Evolutionary conservation across 2,888 invertebrate species (phyloP), one percentile per base, ranked within the genome.

Genomic region (Pyrocoelia pectoralis): DNA sequence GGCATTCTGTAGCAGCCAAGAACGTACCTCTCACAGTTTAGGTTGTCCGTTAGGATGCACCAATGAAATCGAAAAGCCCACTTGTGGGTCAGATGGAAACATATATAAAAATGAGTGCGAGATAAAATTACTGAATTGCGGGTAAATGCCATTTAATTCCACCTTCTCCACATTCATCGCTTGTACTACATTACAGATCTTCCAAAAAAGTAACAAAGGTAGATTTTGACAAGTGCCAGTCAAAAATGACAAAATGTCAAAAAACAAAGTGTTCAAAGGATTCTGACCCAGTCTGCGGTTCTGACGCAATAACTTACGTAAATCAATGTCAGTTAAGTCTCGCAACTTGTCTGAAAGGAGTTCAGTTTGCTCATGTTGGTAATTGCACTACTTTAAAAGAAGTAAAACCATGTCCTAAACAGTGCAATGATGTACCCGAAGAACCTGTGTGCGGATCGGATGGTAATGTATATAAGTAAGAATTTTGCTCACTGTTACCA

Each of bases 41-140:
- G 84, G 84, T 12, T 94, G 94, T 73, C 90, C 94, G 0, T 86
- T 89, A 0, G 89, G 89, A 72, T 95, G 94, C 75, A 83, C 83
- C 9, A 87, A 85, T n/a, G 89, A 90, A 75, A 86, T 87, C 66
- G 89, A 91, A 74, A 86, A 87, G 63, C 84, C 89, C 8, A 90
- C 93, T 1, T 97, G 97, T 74, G 96, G 95, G 2, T 93, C 92
- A 1, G 96, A 97, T 80, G 93, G 94, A 60, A 92, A 89, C 77
- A 87, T 96, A 64, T 97, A 97, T 81, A 87, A 89, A 68, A 94
- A 90, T 74, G 91, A 94, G 72, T 97, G 97, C 75, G 94, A 95
- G 78, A 87, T 97, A 83, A 90, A 90, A 79, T 89, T 94, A 87
- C 85, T 94, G 17, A 94, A 94, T 78, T 95, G 94, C 81, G 94